Evolutionary conservation across 2,113 vertebrate species (phyloP).

Genomic region (Phylloscopus trochilus): DNA sequence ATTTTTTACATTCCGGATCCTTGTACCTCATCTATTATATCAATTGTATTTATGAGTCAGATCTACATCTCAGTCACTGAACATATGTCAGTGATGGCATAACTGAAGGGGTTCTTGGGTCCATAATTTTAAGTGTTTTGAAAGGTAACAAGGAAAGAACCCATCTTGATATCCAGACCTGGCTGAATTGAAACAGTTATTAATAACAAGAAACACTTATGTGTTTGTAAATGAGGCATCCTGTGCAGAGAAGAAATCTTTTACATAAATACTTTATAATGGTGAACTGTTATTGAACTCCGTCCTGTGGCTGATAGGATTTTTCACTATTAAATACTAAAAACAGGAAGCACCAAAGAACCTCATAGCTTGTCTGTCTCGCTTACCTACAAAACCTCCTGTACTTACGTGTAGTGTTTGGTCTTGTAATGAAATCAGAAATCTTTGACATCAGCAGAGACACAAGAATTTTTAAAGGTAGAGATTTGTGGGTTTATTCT

Average conservation of each 20-base stretch:
- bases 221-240: not conserved
- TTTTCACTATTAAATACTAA: not conserved
- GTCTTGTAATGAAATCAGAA: not conserved
- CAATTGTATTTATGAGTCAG: not conserved
- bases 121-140: not conserved
- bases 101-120: not conserved
- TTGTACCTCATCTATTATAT: not conserved
- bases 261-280: not conserved
- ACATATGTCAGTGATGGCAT: not conserved
- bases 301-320: not conserved
- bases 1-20: not conserved
- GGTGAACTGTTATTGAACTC: not conserved
- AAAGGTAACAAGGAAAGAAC: not conserved
- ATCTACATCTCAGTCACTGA: not conserved
- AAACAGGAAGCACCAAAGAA: not conserved
- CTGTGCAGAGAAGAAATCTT: not conserved
- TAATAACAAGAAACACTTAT: not conserved
- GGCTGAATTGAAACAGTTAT: fast-evolving
- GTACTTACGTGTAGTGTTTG: not conserved
- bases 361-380: not conserved
- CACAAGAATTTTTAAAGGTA: not conserved
- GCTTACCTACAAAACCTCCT: not conserved
- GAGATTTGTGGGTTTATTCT: not conserved
- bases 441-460: not conserved
- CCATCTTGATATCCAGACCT: not conserved